phyloP scores from a whole-genome alignment of 2,113 vertebrate species.

The Pelecanoides urinatrix region DNA sequence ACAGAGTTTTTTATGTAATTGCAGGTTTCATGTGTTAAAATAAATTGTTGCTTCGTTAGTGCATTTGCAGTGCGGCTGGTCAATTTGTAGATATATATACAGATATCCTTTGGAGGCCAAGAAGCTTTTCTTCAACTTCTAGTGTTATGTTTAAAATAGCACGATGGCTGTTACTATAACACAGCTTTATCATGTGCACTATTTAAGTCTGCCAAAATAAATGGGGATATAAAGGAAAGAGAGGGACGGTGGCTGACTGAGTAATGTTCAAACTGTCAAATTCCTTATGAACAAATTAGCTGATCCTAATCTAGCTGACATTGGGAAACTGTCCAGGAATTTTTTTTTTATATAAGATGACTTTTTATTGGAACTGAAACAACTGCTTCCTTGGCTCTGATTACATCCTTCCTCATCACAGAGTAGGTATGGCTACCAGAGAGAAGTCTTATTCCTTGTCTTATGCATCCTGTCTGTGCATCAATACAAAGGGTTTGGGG shows the following conservation, averaged over 20 bases:
- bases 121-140: conserved; percentile 25
- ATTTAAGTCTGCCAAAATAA: conserved; percentile 39
- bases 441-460: not conserved
- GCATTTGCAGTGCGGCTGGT: conserved; percentile 46
- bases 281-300: conserved; percentile 65
- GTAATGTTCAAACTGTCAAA: conserved; percentile 57
- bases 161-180: not conserved
- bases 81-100: not conserved
- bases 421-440: not conserved
- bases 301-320: conserved; percentile 62
- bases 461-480: not conserved
- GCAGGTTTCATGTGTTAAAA: not conserved
- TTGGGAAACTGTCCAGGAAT: conserved; percentile 46
- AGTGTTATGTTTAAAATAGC: conserved; percentile 42
- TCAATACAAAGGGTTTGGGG: not conserved
- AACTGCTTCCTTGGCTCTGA: conserved; percentile 8
- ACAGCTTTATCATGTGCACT: conserved; percentile 7
- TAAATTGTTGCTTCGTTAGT: conserved; percentile 49
- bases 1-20: not conserved
- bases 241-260: not conserved
- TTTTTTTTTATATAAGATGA: not conserved
- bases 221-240: conserved; percentile 28
- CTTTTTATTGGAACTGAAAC: conserved; percentile 52
- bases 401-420: conserved; percentile 35
- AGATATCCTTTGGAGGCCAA: not conserved